Base-by-base conservation (phyloP, 2,113 vertebrate species). In the Ictidomys tridecemlineatus region DNA sequence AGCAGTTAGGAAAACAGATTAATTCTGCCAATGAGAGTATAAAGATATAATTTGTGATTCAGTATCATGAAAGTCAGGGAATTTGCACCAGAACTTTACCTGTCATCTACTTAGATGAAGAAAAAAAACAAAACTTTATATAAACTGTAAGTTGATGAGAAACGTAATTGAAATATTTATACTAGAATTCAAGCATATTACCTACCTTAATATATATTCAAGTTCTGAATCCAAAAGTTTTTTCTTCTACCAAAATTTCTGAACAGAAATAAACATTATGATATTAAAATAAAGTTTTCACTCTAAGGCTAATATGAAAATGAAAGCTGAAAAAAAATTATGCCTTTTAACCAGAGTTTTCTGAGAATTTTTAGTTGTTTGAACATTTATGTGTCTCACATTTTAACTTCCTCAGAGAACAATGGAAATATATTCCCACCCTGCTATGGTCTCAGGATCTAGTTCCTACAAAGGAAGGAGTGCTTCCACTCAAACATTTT, bases 391-490 rank as follows among this genome's bases (percentile, higher is more conserved):
- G n/a, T 39, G 18, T 53, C 67, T 91, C 93, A 65, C 17, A 86
- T 91, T 93, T 96, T 80, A 84, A 96, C 51, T 96, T 97, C 79
- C 83, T 94, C 82, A 93, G 85, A 91, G 82, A 96, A 97, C 76
- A 94, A 93, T 8, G 89, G 56, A 91, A 87, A 95, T 34, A 76
- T 32, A 86, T 58, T 79, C 42, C 69, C 53, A 88, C n/a, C 45
- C 53, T 83, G 11, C 32, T 79, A 8, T 17, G 67, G 28, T 12
- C 63, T 78, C 85, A 69, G 42, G 65, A 94, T 14, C 20, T 48
- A 72, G 82, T 48, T 91, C 63, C 73, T 90, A 85, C 5, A 83
- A 80, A 86, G 48, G 91, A 12, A 34, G 13, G 90, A 95, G 79
- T 63, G 4, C 92, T 93, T 78, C 91, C 20, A 92, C 20, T 76